Base-by-base conservation (phyloP, 2,888 invertebrate genomes). In the Fragum sueziense region DNA sequence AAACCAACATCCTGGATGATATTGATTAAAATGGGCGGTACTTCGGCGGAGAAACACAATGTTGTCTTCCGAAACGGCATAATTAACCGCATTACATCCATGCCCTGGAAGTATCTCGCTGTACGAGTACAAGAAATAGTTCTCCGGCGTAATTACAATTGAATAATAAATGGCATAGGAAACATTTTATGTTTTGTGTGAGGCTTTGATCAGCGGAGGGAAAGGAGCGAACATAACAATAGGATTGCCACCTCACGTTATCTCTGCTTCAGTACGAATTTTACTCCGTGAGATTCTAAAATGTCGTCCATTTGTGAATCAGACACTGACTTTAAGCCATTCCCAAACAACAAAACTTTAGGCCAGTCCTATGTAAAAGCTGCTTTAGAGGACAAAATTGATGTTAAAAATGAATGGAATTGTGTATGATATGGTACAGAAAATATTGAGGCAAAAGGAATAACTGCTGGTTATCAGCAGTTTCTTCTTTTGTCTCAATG, bases 121-220 rank as follows among this genome's bases (percentile, higher is more conserved):
- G 17, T 62, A 20, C 14, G 27, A 20, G 37, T 33, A 62, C 33
- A n/a, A 65, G 34, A 65, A 37, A 25, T 41, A 65, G 65, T 65
- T 25, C 65, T 20, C 11, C 9, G 41, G 11, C 22, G 22, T 65
- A 65, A 65, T 65, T 34, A 41, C 65, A 41, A 65, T 65, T 65
- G 65, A 65, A 65, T 41, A 65, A 65, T 65, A 65, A 65, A 65
- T 65, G 65, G 31, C 25, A n/a, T 20, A 33, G 27, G 41, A 34
- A 37, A 29, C 41, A 65, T 41, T 65, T 41, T 65, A 41, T 65
- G 62, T 62, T 34, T 41, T 65, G 6, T 25, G 20, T 34, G 37
- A 17, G 34, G 41, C 47, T 65, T 65, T 65, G 65, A 65, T 65
- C 41, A 41, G 41, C 11, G 37, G 25, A 27, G 34, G 41, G 41